phyloP scores from a whole-genome alignment of 2,113 vertebrate species.

The Balaenoptera acutorostrata region DNA sequence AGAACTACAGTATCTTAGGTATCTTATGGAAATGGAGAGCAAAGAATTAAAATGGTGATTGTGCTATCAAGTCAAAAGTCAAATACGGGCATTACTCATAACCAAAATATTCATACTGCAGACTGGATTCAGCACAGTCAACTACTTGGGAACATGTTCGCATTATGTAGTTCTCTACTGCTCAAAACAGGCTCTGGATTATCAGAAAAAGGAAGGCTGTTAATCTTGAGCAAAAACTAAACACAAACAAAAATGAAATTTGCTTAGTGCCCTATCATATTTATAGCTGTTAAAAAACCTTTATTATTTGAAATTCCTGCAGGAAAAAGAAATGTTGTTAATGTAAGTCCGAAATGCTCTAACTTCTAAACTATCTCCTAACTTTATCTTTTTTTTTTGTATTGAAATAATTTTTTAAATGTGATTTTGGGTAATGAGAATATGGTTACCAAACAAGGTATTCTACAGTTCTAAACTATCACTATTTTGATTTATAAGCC shows the following conservation, averaged over 20 bases:
- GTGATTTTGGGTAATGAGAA: neutral
- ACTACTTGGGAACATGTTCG: neutral
- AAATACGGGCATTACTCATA: neutral
- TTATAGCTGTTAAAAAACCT: neutral
- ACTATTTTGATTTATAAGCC: neutral
- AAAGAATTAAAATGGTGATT: neutral
- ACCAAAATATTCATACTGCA: neutral
- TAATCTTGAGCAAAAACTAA: neutral
- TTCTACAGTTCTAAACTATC: neutral
- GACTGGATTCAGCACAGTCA: neutral
- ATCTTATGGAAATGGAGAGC: neutral
- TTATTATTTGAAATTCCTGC: neutral
- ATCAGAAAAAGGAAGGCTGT: neutral
- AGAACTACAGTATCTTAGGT: neutral
- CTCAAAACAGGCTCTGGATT: neutral
- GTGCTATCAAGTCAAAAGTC: neutral
- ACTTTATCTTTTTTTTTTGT: neutral
- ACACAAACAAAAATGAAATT: neutral
- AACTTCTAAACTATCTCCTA: neutral
- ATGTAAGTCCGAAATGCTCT: neutral
- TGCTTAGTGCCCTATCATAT: neutral
- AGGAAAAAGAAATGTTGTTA: neutral
- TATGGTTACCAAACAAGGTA: neutral
- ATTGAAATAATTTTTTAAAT: neutral
- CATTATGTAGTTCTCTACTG: neutral